Conservation (phyloP, 2,888 invertebrate species). For the Drosophila putrida region DNA sequence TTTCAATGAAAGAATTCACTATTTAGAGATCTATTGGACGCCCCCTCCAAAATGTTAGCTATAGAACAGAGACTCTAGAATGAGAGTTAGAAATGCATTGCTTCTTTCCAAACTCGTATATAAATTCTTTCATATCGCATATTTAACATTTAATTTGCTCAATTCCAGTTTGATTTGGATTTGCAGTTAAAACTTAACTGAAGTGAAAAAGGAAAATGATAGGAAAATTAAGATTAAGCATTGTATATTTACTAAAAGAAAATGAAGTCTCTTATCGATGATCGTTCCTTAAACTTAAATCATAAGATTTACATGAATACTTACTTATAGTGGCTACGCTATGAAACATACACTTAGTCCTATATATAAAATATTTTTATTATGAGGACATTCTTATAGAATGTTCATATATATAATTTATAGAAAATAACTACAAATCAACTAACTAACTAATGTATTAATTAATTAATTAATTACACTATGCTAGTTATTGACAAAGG, state of each 20-base stretch:
- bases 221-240: conserved; percentile 64
- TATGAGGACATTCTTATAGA: conserved; percentile 76
- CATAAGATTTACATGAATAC: conserved; percentile 64
- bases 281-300: conserved; percentile 78
- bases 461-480: conserved; percentile 69
- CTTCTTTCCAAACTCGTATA: not conserved
- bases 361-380: conserved; percentile 73
- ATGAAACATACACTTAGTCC: conserved; percentile 39
- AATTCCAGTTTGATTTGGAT: conserved; percentile 23
- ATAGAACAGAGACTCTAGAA: conserved; percentile 11
- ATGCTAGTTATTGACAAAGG: conserved; percentile 68
- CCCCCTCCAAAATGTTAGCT: conserved; percentile 26
- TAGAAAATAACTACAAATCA: conserved; percentile 44
- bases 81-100: conserved; percentile 10
- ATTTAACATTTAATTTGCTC: conserved; percentile 24
- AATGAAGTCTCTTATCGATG: conserved; percentile 81
- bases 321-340: conserved; percentile 40
- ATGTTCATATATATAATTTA: conserved; percentile 61
- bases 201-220: conserved; percentile 25
- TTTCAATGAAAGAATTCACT: conserved; percentile 8
- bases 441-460: conserved; percentile 66
- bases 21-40: conserved; percentile 25
- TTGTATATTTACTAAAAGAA: conserved; percentile 76
- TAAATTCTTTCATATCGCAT: conserved; percentile 22
- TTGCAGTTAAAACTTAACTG: conserved; percentile 27